Evolutionary conservation across 2,113 vertebrate species (phyloP), one percentile per base, ranked within the genome.

Genomic region (Ictalurus furcatus): DNA sequence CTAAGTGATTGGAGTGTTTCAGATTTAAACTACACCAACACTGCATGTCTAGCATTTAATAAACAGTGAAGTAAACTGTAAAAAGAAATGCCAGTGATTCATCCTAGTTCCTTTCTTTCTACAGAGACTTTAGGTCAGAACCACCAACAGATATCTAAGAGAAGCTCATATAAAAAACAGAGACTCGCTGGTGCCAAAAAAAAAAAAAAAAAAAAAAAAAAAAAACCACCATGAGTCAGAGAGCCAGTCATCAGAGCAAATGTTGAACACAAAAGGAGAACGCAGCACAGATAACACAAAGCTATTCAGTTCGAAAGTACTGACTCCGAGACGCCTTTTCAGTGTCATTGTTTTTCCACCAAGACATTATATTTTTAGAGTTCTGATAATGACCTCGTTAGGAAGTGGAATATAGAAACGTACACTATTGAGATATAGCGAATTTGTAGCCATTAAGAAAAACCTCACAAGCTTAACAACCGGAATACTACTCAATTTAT

Each of bases 221-320:
- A 40, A 40, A 40, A 4, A 40, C 0, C n/a, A n/a, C n/a, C 34
- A 5, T 81, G 86, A 87, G 58, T 87, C 86, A 87, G 74, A 59
- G 69, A 86, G 56, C 6, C 71, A 85, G 84, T 85, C 84, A 71
- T 85, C 84, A 78, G 71, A 86, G 85, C n/a, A 58, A 74, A 58
- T 37, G 40, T 78, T 74, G 23, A 63, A 48, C 28, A 87, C 58
- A 80, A 65, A 61, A 87, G 74, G 34, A 21, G 17, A 87, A 30
- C 23, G 65, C 59, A 37, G 69, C 52, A 2, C 48, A 56, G 76
- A 81, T 37, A 3, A 65, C 30, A 16, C 76, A 30, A 25, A 61
- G 34, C 37, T 21, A 21, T 65, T 65, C 12, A 14, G 58, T 25
- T 23, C 40, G 23, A 63, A 44, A 65, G 69, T 9, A 59, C 44